phyloP scores from a whole-genome alignment of 2,888 invertebrate species.

The Cephus spinipes region DNA sequence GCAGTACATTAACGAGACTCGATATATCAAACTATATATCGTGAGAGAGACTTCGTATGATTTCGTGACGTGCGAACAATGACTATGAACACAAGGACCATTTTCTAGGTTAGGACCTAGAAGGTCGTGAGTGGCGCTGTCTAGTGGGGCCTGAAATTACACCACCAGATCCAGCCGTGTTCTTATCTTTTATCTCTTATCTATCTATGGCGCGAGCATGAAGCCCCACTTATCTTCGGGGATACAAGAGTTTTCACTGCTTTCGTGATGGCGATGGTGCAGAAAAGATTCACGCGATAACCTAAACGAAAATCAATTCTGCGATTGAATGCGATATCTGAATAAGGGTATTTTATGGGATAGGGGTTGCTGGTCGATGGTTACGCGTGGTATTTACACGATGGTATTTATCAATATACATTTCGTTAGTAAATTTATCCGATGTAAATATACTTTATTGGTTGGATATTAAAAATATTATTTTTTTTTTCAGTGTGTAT shows the following conservation, averaged over 20 bases:
- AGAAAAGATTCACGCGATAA: slow-evolving; percentile 25
- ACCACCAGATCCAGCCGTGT: slow-evolving; percentile 15
- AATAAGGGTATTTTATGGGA: neutral
- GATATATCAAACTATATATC: neutral
- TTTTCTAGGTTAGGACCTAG: neutral
- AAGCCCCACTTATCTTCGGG: slow-evolving; percentile 10
- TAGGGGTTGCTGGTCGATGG: neutral
- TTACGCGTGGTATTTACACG: neutral
- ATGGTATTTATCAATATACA: neutral
- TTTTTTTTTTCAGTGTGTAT: too few relatives aligned
- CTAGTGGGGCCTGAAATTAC: slow-evolving; percentile 34
- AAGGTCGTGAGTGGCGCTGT: neutral
- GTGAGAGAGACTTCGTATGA: neutral
- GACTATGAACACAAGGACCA: neutral
- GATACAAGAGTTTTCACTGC: slow-evolving; percentile 3
- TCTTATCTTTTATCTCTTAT: slow-evolving; percentile 9
- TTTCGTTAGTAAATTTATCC: neutral
- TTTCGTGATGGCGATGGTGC: neutral
- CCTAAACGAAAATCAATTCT: slow-evolving; percentile 37
- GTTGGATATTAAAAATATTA: too few relatives aligned
- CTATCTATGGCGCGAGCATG: slow-evolving; percentile 15
- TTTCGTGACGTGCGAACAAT: neutral
- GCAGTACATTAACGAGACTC: neutral
- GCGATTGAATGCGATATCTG: slow-evolving; percentile 14
- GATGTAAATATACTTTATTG: too few relatives aligned